Evolutionary conservation across 2,797 vertebrate species (phyloP), one percentile per base, ranked within the genome.

Genomic region (Acrossocheilus fasciatus): DNA sequence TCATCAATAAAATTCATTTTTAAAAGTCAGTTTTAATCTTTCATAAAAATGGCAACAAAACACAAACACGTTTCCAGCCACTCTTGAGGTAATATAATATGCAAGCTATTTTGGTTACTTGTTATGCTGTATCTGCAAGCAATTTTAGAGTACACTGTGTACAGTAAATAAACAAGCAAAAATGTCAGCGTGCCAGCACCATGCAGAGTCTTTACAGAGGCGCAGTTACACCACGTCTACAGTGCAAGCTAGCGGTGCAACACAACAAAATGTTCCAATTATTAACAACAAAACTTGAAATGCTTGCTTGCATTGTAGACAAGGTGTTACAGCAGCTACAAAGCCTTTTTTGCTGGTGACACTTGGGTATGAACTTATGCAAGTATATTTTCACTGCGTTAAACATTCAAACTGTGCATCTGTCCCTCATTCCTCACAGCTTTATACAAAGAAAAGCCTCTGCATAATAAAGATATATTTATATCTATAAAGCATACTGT

Each of bases 81-180:
- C 52, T 59, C 39, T 30, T 43, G 50, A 45, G 52, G 5, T 45
- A 8, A 83, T 73, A 30, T 45, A 43, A 72, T 45, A 15, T 1
- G 7, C 39, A 73, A 57, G 10, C 20, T 26, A 72, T 72, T 68
- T 77, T 57, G 50, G 34, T 30, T 20, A 52, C 47, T 52, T 52
- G 47, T 75, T 30, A 76, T 34, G 47, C 23, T 62, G 26, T 43
- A 41, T 59, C 54, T 43, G 54, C 36, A 43, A 62, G 76, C 54
- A 26, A 14, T 57, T 70, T 23, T 45, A 2, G 17, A 62, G 39
- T 14, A 73, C 69, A 62, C 52, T 5, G 17, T 11, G n/a, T 20
- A 57, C 50, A 4, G 36, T 41, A 57, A 82, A 82, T 45, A 82
- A 82, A 73, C 50, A 6, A 41, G 39, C 36, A 45, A 18, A 82